Conservation (phyloP, 1,140 invertebrate species). For the Pseudoatta argentina region DNA sequence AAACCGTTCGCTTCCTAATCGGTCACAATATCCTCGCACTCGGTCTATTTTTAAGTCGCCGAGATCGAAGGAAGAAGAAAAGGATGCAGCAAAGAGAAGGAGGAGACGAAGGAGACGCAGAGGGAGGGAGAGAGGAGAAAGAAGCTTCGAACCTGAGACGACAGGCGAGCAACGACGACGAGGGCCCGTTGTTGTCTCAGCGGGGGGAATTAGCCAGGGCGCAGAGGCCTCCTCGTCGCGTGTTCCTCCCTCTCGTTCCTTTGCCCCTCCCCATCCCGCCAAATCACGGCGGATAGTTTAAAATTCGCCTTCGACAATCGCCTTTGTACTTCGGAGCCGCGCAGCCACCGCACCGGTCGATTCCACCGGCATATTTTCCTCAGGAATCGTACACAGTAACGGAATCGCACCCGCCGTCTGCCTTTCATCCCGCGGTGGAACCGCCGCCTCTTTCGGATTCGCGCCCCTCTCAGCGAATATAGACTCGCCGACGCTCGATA, state of each 20-base stretch:
- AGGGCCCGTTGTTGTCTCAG: constrained; percentile 32
- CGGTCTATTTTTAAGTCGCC: constrained; percentile 47
- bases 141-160: neutral
- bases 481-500: constrained; percentile 11
- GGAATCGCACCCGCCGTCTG: constrained; percentile 19
- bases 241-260: neutral
- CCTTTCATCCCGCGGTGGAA: neutral
- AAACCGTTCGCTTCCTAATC: constrained; percentile 35
- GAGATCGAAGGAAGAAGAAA: constrained; percentile 26
- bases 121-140: neutral
- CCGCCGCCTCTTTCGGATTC: constrained; percentile 26
- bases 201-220: neutral
- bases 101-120: neutral
- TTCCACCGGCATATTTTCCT: constrained; percentile 26
- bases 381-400: constrained; percentile 26
- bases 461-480: neutral
- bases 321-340: constrained; percentile 3
- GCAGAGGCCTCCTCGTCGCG: constrained; percentile 13
- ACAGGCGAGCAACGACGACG: neutral
- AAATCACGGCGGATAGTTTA: constrained; percentile 21
- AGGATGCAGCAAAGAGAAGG: constrained; percentile 14
- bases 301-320: constrained; percentile 46
- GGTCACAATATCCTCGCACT: constrained; percentile 37
- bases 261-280: neutral
- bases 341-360: constrained; percentile 4